Evolutionary conservation across 2,888 invertebrate genomes (phyloP).

Genomic region (Omphaloscelis lunosa): DNA sequence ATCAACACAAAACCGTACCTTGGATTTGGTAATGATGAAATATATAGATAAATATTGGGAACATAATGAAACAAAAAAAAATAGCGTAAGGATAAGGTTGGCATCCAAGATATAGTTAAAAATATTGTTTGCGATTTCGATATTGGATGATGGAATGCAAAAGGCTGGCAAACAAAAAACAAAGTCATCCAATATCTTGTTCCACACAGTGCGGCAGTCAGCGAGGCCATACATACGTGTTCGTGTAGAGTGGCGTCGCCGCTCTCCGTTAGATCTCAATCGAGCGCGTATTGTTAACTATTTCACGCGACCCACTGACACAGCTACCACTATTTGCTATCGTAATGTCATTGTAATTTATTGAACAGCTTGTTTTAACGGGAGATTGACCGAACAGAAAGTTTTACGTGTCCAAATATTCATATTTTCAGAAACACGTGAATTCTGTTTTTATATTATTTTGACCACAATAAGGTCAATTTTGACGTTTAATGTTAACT

Average conservation of each 20-base stretch:
- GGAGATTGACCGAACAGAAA: constrained; percentile 6
- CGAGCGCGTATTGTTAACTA: constrained; percentile 67
- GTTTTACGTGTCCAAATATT: not conserved
- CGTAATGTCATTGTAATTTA: constrained; percentile 56
- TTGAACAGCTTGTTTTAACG: constrained; percentile 28
- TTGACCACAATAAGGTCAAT: too few species aligned
- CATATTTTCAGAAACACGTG: not conserved
- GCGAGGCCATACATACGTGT: constrained; percentile 51
- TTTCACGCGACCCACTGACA: constrained; percentile 74
- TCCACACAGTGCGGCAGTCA: constrained; percentile 60
- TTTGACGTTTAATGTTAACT: not conserved
- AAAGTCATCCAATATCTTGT: constrained; percentile 70
- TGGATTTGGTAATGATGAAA: constrained; percentile 54
- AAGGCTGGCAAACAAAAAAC: constrained; percentile 47
- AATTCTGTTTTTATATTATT: not conserved
- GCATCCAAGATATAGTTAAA: constrained; percentile 69
- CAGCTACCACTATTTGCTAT: constrained; percentile 69
- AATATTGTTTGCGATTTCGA: constrained; percentile 75
- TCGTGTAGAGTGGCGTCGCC: constrained; percentile 51
- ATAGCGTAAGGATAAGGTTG: constrained; percentile 32
- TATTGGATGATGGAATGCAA: constrained; percentile 70
- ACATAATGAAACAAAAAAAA: constrained; percentile 13
- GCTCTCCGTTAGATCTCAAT: constrained; percentile 65
- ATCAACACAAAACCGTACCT: constrained; percentile 66
- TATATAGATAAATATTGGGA: constrained; percentile 18